A percentile compares a stretch with the other conserved stretches of the same genome.
Evolutionary conservation across 23 tunicate species (phyloP).

Genomic region (Halocynthia aurantium): DNA sequence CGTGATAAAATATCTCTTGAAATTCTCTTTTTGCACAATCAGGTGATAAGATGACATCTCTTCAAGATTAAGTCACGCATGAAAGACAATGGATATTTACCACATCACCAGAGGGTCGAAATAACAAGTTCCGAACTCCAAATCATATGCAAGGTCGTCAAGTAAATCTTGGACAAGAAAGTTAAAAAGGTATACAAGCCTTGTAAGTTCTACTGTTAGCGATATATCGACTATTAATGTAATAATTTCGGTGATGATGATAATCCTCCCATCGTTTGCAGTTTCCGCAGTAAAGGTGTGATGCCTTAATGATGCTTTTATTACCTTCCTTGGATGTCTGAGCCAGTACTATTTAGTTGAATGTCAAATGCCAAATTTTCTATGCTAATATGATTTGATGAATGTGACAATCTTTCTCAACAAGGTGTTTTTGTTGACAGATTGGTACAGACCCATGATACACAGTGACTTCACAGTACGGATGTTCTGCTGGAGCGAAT

Average conservation of each 20-base stretch:
- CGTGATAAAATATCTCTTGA: neutral
- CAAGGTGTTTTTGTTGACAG: conserved; percentile 91
- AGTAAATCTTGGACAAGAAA: conserved; percentile 92
- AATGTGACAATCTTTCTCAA: no score
- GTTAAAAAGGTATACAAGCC: conserved; percentile 68
- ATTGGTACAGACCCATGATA: conserved; percentile 92
- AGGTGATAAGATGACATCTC: conserved; percentile 90
- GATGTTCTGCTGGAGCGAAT: conserved; percentile 99
- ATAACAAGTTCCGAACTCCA: conserved; percentile 89
- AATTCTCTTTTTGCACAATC: neutral
- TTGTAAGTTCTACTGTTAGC: no score
- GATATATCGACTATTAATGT: no score
- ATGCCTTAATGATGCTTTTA: conserved; percentile 6
- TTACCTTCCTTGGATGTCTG: conserved; percentile 83
- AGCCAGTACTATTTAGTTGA: neutral
- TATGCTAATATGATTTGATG: no score
- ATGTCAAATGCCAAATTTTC: no score
- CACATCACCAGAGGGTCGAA: conserved; percentile 95
- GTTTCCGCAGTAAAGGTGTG: conserved; percentile 53
- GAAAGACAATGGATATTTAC: conserved; percentile 96
- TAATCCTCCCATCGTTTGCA: conserved; percentile 67
- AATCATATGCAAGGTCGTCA: conserved; percentile 87
- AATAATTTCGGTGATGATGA: conserved; percentile 27
- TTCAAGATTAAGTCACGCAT: conserved; percentile 76
- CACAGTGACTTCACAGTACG: conserved; percentile 96